Evolutionary conservation across 2,797 vertebrate species (phyloP).

Genomic region (Enteromius trimaculatus): DNA sequence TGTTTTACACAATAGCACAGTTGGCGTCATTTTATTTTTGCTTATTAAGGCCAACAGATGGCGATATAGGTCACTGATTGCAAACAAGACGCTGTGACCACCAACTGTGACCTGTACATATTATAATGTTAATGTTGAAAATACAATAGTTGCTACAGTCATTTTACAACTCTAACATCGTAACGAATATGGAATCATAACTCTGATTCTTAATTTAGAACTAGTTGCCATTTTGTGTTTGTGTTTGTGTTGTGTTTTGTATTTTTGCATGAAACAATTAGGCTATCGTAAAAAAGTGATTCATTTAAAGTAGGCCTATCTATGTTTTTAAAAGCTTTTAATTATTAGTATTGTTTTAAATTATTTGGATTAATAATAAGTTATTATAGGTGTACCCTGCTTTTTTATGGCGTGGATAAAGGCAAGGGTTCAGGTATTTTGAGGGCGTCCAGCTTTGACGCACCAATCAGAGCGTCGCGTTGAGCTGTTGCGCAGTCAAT

Average conservation of each 20-base stretch:
- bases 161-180: neutral
- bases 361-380: neutral
- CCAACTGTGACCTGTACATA: neutral
- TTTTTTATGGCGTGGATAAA: neutral
- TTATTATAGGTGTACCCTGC: neutral
- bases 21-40: neutral
- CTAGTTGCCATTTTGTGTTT: neutral
- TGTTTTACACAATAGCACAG: neutral
- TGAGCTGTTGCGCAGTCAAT: conserved; percentile 54
- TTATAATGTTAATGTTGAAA: neutral
- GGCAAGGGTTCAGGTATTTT: conserved; percentile 11
- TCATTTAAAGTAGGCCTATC: neutral
- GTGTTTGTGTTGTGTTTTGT: too few relatives aligned
- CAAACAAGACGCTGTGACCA: neutral
- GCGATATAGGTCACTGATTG: conserved; percentile 2
- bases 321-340: neutral
- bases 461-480: conserved; percentile 22
- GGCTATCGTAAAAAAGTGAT: neutral
- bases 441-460: neutral
- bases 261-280: neutral
- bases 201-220: neutral
- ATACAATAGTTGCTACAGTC: neutral
- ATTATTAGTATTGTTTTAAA: neutral
- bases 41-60: conserved; percentile 27
- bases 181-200: neutral